These are phyloP conservation scores for Endotricha flammealis DNA, from an alignment of 2,888 invertebrate species.

Conservation along the genomic window DNA sequence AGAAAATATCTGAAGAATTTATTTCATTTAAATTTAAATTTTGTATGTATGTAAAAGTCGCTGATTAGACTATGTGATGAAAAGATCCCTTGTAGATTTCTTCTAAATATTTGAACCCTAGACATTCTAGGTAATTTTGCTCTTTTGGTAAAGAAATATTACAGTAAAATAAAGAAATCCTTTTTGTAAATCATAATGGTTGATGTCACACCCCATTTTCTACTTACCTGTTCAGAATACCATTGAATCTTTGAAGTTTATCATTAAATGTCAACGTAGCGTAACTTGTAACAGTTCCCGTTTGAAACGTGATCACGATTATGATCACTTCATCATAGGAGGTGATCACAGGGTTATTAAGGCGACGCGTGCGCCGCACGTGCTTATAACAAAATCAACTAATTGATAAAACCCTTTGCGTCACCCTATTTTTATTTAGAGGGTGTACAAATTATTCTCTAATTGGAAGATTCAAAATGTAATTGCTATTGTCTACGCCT, in stretches of 20 bases:
- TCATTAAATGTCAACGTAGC: not conserved
- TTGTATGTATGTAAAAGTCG: no score
- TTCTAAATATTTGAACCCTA: no score
- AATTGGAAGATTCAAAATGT: conserved; percentile 5
- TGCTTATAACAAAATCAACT: conserved; percentile 42
- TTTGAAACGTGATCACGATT: conserved; percentile 28
- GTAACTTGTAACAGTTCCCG: conserved; percentile 5
- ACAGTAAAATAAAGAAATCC: no score
- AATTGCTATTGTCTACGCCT: conserved; percentile 9
- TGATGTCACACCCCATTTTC: conserved; percentile 1
- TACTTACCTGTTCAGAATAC: not conserved
- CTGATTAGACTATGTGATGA: no score
- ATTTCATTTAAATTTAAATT: no score
- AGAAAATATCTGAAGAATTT: no score
- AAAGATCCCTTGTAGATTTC: no score
- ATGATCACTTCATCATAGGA: conserved; percentile 36
- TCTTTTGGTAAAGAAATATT: no score
- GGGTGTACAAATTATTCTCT: conserved; percentile 8
- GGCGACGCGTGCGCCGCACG: conserved; percentile 53
- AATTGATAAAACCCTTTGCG: conserved; percentile 42
- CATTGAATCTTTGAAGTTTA: not conserved
- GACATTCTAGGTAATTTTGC: no score
- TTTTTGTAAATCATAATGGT: no score
- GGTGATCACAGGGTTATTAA: conserved; percentile 49
- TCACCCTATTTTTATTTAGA: conserved; percentile 2